Conservation (phyloP, 2,888 invertebrate genomes). For the Phlogophora meticulosa region DNA sequence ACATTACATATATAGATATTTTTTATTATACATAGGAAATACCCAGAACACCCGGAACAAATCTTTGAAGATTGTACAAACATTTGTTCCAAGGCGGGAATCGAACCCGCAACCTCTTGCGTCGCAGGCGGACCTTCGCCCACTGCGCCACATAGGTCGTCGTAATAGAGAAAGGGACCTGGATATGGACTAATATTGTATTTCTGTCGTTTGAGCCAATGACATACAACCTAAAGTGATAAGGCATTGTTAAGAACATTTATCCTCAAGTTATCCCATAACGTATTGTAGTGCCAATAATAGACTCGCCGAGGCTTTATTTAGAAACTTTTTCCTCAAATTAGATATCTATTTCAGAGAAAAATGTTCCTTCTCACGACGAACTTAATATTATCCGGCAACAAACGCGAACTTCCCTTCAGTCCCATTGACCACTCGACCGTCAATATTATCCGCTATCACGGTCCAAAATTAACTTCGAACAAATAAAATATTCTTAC, state of each 20-base stretch:
- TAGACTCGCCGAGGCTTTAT: not conserved
- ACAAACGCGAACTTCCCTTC: not conserved
- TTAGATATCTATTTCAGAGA: not conserved
- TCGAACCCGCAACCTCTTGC: too few relatives aligned
- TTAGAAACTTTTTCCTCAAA: not conserved
- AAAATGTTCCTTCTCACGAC: not conserved
- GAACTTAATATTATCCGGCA: not conserved
- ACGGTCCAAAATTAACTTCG: not conserved
- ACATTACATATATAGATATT: too few relatives aligned
- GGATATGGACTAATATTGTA: too few relatives aligned
- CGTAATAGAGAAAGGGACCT: too few relatives aligned
- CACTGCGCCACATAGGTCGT: too few relatives aligned
- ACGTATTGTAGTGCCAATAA: not conserved
- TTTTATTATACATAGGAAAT: too few relatives aligned
- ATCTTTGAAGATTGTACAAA: too few relatives aligned
- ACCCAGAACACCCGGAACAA: too few relatives aligned
- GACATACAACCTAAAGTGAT: too few relatives aligned
- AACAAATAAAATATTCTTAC: constrained; percentile 6
- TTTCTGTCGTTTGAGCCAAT: too few relatives aligned
- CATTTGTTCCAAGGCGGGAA: too few relatives aligned
- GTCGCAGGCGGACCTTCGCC: too few relatives aligned
- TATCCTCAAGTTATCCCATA: not conserved
- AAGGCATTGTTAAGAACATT: not conserved
- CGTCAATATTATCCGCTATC: not conserved
- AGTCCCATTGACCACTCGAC: constrained; percentile 1